phyloP scores from a whole-genome alignment of 2,113 vertebrate genomes.

The Todiramphus saurophagus region DNA sequence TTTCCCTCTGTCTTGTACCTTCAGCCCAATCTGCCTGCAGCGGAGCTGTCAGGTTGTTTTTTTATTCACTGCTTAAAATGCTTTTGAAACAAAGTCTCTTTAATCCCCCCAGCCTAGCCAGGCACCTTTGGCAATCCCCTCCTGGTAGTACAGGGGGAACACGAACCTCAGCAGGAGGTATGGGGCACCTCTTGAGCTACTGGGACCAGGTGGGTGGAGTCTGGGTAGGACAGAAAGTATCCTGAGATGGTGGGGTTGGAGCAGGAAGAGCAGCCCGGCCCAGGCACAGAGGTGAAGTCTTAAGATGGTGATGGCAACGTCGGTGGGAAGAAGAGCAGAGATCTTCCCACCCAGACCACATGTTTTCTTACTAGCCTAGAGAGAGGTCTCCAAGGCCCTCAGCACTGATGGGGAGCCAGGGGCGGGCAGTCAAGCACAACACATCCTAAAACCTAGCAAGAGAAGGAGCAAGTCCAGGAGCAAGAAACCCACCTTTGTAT shows the following conservation, averaged over 20 bases:
- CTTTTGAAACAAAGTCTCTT: conserved; percentile 44
- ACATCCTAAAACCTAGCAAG: background rate
- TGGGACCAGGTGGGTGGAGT: background rate
- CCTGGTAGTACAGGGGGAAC: background rate
- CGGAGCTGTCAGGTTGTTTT: background rate
- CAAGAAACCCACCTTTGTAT: background rate
- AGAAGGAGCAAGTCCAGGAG: background rate
- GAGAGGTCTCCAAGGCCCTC: background rate
- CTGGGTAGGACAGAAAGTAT: rapidly evolving
- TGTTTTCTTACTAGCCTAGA: background rate
- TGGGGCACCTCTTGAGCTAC: rapidly evolving
- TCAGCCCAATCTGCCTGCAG: conserved; percentile 20
- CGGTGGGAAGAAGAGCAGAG: background rate
- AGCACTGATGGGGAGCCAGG: rapidly evolving
- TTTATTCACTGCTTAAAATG: conserved; percentile 1
- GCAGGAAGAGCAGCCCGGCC: background rate
- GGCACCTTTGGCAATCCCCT: background rate
- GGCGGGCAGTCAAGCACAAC: background rate
- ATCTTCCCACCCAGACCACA: background rate
- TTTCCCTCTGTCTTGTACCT: conserved; percentile 46
- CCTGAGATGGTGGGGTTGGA: background rate
- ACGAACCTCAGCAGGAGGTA: background rate
- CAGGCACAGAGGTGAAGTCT: background rate
- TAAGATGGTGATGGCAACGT: too few species aligned
- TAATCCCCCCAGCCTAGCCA: conserved; percentile 5